These are phyloP conservation scores for Hymenopus coronatus DNA, from an alignment of 2,888 invertebrate genomes.

Conservation along the genomic window DNA sequence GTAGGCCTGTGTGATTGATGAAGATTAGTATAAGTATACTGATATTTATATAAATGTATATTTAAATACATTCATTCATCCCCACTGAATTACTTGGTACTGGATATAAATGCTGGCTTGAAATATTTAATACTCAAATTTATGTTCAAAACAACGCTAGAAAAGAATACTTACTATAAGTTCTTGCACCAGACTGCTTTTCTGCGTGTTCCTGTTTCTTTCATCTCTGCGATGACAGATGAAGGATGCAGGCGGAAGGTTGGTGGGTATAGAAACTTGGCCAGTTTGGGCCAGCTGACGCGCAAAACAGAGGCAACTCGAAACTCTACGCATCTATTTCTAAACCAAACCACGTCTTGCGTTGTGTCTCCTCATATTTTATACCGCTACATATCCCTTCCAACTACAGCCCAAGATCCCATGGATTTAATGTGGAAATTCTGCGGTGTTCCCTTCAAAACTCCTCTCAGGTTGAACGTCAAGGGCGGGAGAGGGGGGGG, in stretches of 20 bases:
- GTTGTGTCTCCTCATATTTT: constrained; percentile 21
- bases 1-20: too few relatives aligned
- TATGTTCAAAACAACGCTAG: too few relatives aligned
- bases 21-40: too few relatives aligned
- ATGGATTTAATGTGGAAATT: constrained; percentile 25
- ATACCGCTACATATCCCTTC: not conserved
- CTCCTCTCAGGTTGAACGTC: not conserved
- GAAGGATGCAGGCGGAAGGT: too few relatives aligned
- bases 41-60: too few relatives aligned
- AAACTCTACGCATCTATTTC: not conserved
- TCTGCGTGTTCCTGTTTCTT: not conserved
- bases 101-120: too few relatives aligned
- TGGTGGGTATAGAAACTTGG: not conserved
- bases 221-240: not conserved
- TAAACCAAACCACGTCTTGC: constrained; percentile 17
- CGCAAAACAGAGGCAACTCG: not conserved
- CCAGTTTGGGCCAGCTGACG: not conserved
- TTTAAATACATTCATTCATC: too few relatives aligned
- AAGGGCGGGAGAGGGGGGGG: not conserved
- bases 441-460: constrained; percentile 10
- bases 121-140: too few relatives aligned
- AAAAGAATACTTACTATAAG: too few relatives aligned
- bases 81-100: too few relatives aligned
- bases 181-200: too few relatives aligned
- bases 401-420: not conserved